These are phyloP conservation scores for Diplolepis rosae DNA, from an alignment of 2,888 invertebrate species.

Conservation along the genomic window DNA sequence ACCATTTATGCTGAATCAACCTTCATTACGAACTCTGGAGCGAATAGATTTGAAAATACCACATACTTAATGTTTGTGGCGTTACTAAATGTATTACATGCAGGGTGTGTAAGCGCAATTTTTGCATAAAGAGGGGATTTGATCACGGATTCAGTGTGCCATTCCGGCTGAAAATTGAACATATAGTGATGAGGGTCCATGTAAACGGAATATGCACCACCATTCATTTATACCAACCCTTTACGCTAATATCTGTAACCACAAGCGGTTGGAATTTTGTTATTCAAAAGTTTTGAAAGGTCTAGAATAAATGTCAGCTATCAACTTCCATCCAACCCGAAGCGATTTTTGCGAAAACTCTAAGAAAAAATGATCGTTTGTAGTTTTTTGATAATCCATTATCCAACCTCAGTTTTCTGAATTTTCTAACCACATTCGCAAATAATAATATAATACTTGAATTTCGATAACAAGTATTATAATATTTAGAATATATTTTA, in stretches of 20 bases:
- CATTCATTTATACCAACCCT: conserved; percentile 13
- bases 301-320: neutral
- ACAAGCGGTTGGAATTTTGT: conserved; percentile 7
- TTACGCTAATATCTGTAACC: conserved; percentile 24
- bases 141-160: conserved; percentile 12
- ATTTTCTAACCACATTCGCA: too few relatives aligned
- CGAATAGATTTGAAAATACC: conserved; percentile 20
- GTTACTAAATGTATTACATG: neutral
- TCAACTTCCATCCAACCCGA: neutral
- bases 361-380: too few relatives aligned
- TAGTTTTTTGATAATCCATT: too few relatives aligned
- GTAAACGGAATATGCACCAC: conserved; percentile 11
- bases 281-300: conserved; percentile 6
- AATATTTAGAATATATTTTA: too few relatives aligned
- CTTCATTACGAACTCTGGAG: conserved; percentile 18
- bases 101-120: neutral
- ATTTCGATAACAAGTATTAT: too few relatives aligned
- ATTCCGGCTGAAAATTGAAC: conserved; percentile 27
- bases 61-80: neutral
- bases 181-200: conserved; percentile 21
- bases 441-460: too few relatives aligned
- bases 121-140: conserved; percentile 23
- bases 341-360: too few relatives aligned
- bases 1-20: conserved; percentile 17
- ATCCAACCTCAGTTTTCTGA: too few relatives aligned